A percentile compares a stretch with the other conserved stretches of the same genome.
Evolutionary conservation across 2,113 vertebrate genomes (phyloP).

Genomic region (Tachycineta bicolor): DNA sequence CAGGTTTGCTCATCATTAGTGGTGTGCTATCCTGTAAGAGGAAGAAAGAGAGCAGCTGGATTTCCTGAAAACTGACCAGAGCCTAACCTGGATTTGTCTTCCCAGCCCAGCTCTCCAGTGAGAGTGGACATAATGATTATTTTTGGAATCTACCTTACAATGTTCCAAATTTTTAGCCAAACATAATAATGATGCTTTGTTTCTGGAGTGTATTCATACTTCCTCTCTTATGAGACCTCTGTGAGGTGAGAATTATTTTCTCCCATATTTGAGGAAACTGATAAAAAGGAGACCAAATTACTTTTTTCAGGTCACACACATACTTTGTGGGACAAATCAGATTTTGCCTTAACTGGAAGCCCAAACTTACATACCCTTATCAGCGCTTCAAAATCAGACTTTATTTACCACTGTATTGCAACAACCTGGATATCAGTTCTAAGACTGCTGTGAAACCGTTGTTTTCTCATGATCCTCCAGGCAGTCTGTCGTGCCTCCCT

Average conservation of each 20-base stretch:
- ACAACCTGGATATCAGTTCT: not conserved
- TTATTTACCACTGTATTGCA: not conserved
- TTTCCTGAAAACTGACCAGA: not conserved
- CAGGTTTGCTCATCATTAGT: not conserved
- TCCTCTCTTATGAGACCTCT: not conserved
- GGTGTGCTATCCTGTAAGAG: not conserved
- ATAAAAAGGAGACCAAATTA: not conserved
- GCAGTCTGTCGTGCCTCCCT: not conserved
- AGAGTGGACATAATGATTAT: not conserved
- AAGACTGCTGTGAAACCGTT: not conserved
- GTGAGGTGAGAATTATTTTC: not conserved
- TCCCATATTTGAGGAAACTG: not conserved
- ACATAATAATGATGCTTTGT: not conserved
- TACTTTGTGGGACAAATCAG: not conserved
- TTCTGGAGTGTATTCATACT: not conserved
- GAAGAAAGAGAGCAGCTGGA: conserved; percentile 3
- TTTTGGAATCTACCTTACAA: conserved; percentile 18
- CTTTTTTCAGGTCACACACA: not conserved
- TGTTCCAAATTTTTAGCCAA: conserved; percentile 39
- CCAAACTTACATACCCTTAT: not conserved
- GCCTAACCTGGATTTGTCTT: conserved; percentile 1
- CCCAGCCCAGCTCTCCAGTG: not conserved
- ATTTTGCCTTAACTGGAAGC: not conserved
- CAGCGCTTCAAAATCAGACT: not conserved
- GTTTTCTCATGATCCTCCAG: not conserved